Percentiles rank a stretch among this genome's conserved stretches.
These are phyloP conservation scores for Sebastes schlegelii DNA, from an alignment of 2,113 vertebrate species.

Conservation along the genomic window DNA sequence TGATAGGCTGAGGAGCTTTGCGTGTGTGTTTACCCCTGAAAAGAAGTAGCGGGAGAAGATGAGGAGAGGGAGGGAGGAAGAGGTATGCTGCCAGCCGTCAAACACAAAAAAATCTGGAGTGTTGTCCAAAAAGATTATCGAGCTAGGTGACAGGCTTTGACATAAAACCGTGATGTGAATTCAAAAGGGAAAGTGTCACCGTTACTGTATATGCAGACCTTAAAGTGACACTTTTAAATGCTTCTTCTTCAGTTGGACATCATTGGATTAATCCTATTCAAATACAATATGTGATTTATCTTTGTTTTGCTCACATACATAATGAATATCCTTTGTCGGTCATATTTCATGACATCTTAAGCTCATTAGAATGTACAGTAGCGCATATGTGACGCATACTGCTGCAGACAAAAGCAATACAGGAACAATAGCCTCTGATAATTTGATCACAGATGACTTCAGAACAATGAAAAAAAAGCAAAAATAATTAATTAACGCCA, in stretches of 20 bases:
- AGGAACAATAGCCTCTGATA: conserved; percentile 7
- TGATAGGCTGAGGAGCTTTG: conserved; percentile 89
- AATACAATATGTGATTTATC: background rate
- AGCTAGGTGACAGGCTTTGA: conserved; percentile 49
- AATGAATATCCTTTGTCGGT: background rate
- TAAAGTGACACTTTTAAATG: conserved; percentile 40
- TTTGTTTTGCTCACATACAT: conserved; percentile 25
- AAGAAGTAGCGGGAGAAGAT: conserved; percentile 68
- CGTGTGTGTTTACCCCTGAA: conserved; percentile 73
- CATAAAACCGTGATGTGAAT: conserved; percentile 41
- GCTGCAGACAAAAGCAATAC: conserved; percentile 23
- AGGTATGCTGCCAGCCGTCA: conserved; percentile 71
- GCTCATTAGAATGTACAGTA: conserved; percentile 10
- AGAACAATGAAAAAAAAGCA: conserved; percentile 24
- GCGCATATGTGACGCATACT: background rate
- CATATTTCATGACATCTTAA: conserved; percentile 18
- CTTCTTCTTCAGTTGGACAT: conserved; percentile 23
- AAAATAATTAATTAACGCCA: conserved; percentile 29
- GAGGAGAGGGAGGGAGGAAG: conserved; percentile 72
- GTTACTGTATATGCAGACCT: conserved; percentile 15
- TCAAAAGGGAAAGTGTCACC: conserved; percentile 2
- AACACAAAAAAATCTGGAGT: conserved; percentile 51
- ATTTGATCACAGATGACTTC: conserved; percentile 36
- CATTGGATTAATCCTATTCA: conserved; percentile 36
- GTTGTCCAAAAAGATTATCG: conserved; percentile 48